Evolutionary conservation across 2,113 vertebrate species (phyloP).

Genomic region (Corvus cornix): DNA sequence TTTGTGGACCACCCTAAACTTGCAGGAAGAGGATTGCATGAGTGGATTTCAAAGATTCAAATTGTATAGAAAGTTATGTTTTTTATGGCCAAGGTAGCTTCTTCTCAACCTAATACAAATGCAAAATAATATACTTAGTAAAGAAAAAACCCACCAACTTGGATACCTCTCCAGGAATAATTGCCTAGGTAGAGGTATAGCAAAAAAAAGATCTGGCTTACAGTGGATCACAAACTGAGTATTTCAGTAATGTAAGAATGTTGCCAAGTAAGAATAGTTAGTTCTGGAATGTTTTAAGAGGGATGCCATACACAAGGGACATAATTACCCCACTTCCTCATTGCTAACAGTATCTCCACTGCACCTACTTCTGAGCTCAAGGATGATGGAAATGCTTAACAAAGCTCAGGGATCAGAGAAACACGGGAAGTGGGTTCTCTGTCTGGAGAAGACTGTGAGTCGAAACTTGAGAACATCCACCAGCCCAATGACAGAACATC

Average conservation of each 20-base stretch:
- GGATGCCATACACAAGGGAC: not conserved
- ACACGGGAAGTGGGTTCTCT: rapidly evolving
- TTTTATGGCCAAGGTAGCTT: not conserved
- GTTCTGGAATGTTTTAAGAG: not conserved
- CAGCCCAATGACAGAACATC: not conserved
- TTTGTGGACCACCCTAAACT: not conserved
- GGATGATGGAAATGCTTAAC: not conserved
- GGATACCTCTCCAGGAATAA: not conserved
- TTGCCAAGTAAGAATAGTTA: not conserved
- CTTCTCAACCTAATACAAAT: not conserved
- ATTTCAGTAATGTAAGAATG: not conserved
- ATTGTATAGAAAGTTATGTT: not conserved
- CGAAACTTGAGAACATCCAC: not conserved
- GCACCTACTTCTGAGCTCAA: not conserved
- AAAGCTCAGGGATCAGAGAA: not conserved
- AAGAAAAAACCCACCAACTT: not conserved
- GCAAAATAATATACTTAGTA: not conserved
- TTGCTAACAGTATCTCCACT: not conserved
- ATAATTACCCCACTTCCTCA: not conserved
- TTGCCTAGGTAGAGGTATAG: not conserved
- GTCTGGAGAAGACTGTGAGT: not conserved
- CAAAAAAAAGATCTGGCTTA: not conserved
- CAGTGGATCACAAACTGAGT: not conserved
- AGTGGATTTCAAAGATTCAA: not conserved
- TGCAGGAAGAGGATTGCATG: not conserved